Conservation (phyloP, 1,140 invertebrate genomes). For the Lepidurus arcticus region DNA sequence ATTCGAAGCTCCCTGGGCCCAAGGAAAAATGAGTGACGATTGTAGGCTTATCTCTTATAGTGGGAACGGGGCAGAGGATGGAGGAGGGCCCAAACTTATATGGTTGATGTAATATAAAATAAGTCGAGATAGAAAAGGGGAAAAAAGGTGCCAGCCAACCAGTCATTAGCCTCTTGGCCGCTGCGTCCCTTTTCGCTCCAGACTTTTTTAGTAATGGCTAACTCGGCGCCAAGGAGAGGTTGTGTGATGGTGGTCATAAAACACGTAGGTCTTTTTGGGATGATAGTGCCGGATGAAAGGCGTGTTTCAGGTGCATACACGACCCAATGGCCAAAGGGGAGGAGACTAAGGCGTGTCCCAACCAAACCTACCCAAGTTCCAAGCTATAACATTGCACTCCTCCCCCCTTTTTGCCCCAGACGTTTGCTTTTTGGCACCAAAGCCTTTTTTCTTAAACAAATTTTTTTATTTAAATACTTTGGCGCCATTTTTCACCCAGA, state of each 20-base stretch:
- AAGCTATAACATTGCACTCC: conserved; percentile 10
- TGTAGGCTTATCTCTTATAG: conserved; percentile 7
- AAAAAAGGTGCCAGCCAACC: conserved; percentile 7
- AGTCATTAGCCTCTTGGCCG: conserved; percentile 20
- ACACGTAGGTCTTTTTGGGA: not conserved
- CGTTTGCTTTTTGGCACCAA: conserved; percentile 7
- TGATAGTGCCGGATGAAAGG: conserved; percentile 13
- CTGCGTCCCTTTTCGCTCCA: not conserved
- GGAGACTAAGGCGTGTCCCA: conserved; percentile 1
- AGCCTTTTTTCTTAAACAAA: not conserved
- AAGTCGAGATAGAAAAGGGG: not conserved
- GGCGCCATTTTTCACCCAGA: not conserved
- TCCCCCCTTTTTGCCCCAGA: not conserved
- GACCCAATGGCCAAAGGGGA: conserved; percentile 8
- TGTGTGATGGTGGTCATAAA: conserved; percentile 21
- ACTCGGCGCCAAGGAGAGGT: conserved; percentile 20
- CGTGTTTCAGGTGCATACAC: conserved; percentile 14
- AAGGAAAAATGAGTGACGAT: not conserved
- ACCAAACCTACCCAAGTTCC: conserved; percentile 8
- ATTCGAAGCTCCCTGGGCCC: no score
- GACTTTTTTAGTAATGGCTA: conserved; percentile 22
- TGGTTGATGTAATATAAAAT: conserved; percentile 15
- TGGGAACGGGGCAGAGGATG: not conserved
- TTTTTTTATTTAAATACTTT: not conserved
- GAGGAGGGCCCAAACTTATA: not conserved